These are phyloP conservation scores for Barypeithes pellucidus DNA, from an alignment of 2,888 invertebrate species.

Conservation along the genomic window DNA sequence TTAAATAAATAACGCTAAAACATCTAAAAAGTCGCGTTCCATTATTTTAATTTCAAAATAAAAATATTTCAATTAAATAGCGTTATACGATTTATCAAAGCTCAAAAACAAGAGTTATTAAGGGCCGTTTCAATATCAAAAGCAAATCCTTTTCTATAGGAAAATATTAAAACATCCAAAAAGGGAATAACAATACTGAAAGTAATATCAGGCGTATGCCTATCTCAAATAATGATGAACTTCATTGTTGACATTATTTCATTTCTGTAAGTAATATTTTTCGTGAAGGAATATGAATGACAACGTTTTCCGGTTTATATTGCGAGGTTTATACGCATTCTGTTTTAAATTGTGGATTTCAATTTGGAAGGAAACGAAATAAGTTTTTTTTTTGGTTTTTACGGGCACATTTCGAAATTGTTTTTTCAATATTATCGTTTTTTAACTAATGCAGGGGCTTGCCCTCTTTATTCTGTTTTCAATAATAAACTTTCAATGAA, in stretches of 20 bases:
- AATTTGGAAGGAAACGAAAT: conserved; percentile 3
- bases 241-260: conserved; percentile 43
- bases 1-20: too few relatives aligned
- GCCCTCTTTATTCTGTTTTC: too few relatives aligned
- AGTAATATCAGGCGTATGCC: conserved; percentile 24
- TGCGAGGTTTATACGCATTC: conserved; percentile 1
- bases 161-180: conserved; percentile 24
- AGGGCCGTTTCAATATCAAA: conserved; percentile 2
- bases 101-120: conserved; percentile 9
- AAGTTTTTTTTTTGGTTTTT: conserved; percentile 1
- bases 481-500: too few relatives aligned
- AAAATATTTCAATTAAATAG: background rate
- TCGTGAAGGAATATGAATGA: conserved; percentile 17
- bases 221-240: conserved; percentile 29
- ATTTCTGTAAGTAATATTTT: conserved; percentile 40
- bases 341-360: conserved; percentile 13
- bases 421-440: background rate
- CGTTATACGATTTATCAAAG: background rate
- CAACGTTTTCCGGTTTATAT: background rate
- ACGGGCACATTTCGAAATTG: too few relatives aligned
- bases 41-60: too few relatives aligned
- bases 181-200: conserved; percentile 23
- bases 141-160: conserved; percentile 3
- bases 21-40: too few relatives aligned
- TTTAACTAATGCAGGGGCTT: too few relatives aligned